These are phyloP conservation scores for Pachyrhynchus sulphureomaculatus DNA, from an alignment of 1,140 invertebrate genomes.

Conservation along the genomic window DNA sequence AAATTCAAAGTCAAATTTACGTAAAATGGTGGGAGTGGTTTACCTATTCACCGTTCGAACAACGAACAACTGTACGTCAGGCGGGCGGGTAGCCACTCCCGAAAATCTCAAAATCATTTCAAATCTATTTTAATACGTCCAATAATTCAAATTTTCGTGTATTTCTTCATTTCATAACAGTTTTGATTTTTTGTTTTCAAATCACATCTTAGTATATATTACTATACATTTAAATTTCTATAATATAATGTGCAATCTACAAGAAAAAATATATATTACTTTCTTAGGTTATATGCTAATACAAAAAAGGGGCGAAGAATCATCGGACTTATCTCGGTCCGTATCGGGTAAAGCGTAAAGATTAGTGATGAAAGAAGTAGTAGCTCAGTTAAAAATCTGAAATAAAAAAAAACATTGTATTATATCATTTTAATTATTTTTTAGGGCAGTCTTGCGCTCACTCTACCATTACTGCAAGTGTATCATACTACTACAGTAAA, in stretches of 20 bases:
- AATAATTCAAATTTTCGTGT: background rate
- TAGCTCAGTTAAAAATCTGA: conserved; percentile 37
- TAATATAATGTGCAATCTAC: conserved; percentile 45
- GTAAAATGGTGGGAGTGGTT: too few species aligned
- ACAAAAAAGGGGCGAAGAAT: conserved; percentile 39
- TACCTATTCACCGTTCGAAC: background rate
- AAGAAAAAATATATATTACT: conserved; percentile 39
- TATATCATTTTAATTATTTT: too few species aligned
- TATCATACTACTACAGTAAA: too few species aligned
- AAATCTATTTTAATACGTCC: background rate
- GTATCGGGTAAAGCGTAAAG: conserved; percentile 42
- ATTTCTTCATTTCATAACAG: background rate
- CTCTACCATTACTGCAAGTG: too few species aligned
- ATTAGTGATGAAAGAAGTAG: conserved; percentile 32
- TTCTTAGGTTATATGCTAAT: conserved; percentile 34
- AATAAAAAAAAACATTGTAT: conserved; percentile 27
- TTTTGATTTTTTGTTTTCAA: conserved; percentile 2
- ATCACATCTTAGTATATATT: conserved; percentile 39
- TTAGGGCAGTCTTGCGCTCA: too few species aligned
- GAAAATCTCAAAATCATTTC: too few species aligned
- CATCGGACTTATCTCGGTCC: conserved; percentile 21
- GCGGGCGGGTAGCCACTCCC: background rate
- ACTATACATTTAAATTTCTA: conserved; percentile 41
- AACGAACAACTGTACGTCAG: background rate
- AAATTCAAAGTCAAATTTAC: background rate